Evolutionary conservation across 92 coral and sea anemone genomes (phyloP), one percentile per base, ranked within the genome.

Genomic region (Porites rus): DNA sequence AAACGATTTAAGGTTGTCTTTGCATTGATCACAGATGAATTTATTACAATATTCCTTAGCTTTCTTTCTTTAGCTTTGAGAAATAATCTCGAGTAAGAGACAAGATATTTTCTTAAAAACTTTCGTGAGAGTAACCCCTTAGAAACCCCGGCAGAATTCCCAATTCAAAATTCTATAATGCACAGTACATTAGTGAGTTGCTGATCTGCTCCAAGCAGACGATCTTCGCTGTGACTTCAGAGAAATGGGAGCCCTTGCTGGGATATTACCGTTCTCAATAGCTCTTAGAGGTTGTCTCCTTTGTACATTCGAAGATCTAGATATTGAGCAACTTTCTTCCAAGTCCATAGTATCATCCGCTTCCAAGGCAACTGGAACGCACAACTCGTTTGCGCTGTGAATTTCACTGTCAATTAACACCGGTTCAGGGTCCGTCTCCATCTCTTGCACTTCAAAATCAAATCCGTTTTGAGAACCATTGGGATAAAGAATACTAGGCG

Each of bases 401-500:
- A 94, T 92, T 25, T 20, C 84, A 77, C 85, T 91, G 86, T 89
- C 95, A 51, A 94, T 86, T 16, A 86, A 87, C 77, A 94, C 91
- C 4, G 98, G 98, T 69, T 94, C 95, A 7, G 60, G 69, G 7
- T 81, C 86, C 0, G 79, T 83, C 12, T 74, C 87, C 87, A 83
- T 74, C 22, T 74, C 80, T 16, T 72, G 80, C 8, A 73, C 74
- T 20, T 83, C 80, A 28, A 51, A 61, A 74, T 83, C 80, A 83
- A 83, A 83, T 18, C 38, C 87, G 6, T 53, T 51, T 10, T 64
- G 80, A 24, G 52, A 31, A 3, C 80, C 87, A 14, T 54, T 52
- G 19, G 79, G 79, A 21, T 85, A 91, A 53, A 95, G 86, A 69
- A 95, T 93, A 46, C 98, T 95, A 18, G 98, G 98, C 0, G 98